Evolutionary conservation across 2,797 vertebrate species (phyloP).

Genomic region (Gymnocypris eckloni): DNA sequence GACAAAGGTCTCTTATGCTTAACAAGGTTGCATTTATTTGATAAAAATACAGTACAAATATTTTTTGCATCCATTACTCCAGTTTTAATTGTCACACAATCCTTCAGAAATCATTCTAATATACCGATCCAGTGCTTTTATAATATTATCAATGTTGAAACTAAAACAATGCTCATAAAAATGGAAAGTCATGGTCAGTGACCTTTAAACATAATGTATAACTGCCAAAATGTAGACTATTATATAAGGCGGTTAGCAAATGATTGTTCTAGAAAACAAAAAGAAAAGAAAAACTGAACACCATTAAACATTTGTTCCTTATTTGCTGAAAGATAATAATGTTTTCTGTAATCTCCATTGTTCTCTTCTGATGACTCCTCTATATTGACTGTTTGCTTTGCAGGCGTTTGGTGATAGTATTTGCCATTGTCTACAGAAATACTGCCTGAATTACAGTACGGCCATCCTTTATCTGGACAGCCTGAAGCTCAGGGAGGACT

Average conservation of each 20-base stretch:
- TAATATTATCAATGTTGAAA: background rate
- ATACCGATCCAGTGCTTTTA: background rate
- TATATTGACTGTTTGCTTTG: constrained; percentile 47
- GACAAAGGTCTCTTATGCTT: background rate
- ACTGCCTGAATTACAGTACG: constrained; percentile 91
- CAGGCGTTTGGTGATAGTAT: constrained; percentile 87
- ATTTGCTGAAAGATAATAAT: constrained; percentile 28
- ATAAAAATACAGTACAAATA: background rate
- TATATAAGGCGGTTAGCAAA: constrained; percentile 10
- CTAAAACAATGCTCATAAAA: background rate
- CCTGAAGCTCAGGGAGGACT: constrained; percentile 88
- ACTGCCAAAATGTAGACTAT: background rate
- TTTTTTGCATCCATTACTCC: background rate
- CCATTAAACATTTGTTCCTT: constrained; percentile 18
- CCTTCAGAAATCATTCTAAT: background rate
- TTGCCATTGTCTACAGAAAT: constrained; percentile 89
- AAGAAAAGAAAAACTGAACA: background rate
- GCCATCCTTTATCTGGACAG: constrained; percentile 89
- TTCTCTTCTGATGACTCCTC: constrained; percentile 16
- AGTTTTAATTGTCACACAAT: background rate
- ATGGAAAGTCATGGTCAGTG: background rate
- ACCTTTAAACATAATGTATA: constrained; percentile 36
- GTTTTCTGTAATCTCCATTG: constrained; percentile 3
- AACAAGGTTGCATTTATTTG: background rate
- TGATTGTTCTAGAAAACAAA: constrained; percentile 24